A percentile compares a stretch with the other conserved stretches of the same genome.
Conservation (phyloP, 2,888 invertebrate species). For the Hyposoter dolosus region DNA sequence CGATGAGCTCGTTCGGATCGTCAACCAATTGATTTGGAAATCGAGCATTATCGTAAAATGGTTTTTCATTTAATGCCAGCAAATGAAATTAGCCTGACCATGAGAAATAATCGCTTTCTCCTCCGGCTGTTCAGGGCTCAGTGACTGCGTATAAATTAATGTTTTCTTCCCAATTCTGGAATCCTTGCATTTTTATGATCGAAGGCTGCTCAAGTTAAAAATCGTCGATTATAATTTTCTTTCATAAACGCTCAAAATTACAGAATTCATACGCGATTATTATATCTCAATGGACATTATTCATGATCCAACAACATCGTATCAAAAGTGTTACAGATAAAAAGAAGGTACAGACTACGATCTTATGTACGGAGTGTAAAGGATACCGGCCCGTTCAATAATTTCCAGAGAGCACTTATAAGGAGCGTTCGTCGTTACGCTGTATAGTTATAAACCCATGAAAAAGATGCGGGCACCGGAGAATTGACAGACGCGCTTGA, state of each 20-base stretch:
- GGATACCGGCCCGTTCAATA: slow-evolving; percentile 31
- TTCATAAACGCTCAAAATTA: slow-evolving; percentile 14
- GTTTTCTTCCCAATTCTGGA: slow-evolving; percentile 46
- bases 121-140: slow-evolving; percentile 25
- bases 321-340: background rate
- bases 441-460: background rate
- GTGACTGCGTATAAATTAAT: background rate
- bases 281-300: background rate
- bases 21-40: slow-evolving; percentile 2
- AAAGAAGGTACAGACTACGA: background rate
- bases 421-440: background rate
- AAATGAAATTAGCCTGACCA: slow-evolving; percentile 11
- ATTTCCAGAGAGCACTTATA: slow-evolving; percentile 21
- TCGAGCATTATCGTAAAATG: slow-evolving; percentile 60
- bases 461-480: slow-evolving; percentile 11
- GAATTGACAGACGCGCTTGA: background rate
- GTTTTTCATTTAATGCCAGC: slow-evolving; percentile 71
- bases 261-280: background rate
- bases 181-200: slow-evolving; percentile 65
- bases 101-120: slow-evolving; percentile 31
- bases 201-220: slow-evolving; percentile 55
- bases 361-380: background rate
- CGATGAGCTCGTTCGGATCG: slow-evolving; percentile 56
- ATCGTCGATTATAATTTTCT: slow-evolving; percentile 45
- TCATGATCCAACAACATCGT: background rate